Percentiles rank a stretch among this genome's conserved stretches.
Conservation (phyloP, 2,797 vertebrate genomes). For the Cossypha dichroa region DNA sequence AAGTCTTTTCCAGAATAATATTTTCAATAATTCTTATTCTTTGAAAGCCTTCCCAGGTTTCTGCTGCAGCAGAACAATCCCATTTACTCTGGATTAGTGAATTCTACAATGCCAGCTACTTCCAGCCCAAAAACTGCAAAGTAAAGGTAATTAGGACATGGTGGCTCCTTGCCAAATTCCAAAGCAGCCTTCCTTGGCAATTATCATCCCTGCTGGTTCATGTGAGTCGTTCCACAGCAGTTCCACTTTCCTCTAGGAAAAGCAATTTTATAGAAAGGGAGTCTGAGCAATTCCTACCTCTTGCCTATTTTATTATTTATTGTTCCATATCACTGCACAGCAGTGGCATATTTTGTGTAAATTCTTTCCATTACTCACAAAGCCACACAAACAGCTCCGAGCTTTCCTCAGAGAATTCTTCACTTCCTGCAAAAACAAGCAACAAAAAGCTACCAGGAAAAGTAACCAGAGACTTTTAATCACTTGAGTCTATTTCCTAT, state of each 20-base stretch:
- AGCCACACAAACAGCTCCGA: constrained; percentile 33
- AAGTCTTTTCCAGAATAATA: background rate
- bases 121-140: background rate
- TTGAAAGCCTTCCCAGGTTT: background rate
- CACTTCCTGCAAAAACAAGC: constrained; percentile 64
- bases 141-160: background rate
- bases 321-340: constrained; percentile 16
- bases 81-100: background rate
- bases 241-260: background rate
- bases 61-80: background rate
- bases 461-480: constrained; percentile 29
- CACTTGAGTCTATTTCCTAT: background rate
- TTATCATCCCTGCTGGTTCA: background rate
- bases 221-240: background rate
- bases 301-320: constrained; percentile 10
- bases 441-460: constrained; percentile 48
- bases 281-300: background rate
- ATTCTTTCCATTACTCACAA: constrained; percentile 55
- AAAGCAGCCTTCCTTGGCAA: background rate
- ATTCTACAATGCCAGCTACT: background rate
- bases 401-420: constrained; percentile 48
- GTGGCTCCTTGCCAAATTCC: background rate
- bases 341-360: constrained; percentile 3
- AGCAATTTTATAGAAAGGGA: background rate
- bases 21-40: background rate